Conservation (phyloP, 2,797 vertebrate species). For the Myioborus miniatus region DNA sequence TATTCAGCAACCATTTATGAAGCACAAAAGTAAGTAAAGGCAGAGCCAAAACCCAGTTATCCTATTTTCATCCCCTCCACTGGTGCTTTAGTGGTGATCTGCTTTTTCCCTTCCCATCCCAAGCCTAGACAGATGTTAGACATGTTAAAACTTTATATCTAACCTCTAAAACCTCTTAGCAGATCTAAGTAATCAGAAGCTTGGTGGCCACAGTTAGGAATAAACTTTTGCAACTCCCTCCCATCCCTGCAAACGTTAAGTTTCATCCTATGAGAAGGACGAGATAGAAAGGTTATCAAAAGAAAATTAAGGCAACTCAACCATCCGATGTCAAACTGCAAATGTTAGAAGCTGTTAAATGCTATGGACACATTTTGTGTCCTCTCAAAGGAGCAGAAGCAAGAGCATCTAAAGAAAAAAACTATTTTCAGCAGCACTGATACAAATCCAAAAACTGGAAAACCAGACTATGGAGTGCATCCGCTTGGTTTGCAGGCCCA, state of each 20-base stretch:
- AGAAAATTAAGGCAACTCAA: background rate
- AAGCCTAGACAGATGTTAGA: background rate
- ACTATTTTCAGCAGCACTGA: background rate
- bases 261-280: background rate
- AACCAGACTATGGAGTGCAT: background rate
- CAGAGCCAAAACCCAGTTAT: background rate
- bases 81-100: background rate
- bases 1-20: background rate
- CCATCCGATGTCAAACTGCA: background rate
- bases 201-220: background rate
- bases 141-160: background rate
- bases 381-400: background rate
- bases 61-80: background rate
- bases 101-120: background rate
- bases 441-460: background rate
- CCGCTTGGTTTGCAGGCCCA: background rate
- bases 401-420: background rate
- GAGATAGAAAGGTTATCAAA: fast-evolving
- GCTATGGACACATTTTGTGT: background rate
- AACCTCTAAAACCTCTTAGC: background rate
- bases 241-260: background rate
- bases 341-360: background rate
- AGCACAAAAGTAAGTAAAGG: background rate
- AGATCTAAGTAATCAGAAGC: background rate
- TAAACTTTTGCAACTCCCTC: background rate